Percentiles rank a stretch among this genome's conserved stretches.
phyloP scores from a whole-genome alignment of 2,797 vertebrate genomes.

The Menidia menidia region DNA sequence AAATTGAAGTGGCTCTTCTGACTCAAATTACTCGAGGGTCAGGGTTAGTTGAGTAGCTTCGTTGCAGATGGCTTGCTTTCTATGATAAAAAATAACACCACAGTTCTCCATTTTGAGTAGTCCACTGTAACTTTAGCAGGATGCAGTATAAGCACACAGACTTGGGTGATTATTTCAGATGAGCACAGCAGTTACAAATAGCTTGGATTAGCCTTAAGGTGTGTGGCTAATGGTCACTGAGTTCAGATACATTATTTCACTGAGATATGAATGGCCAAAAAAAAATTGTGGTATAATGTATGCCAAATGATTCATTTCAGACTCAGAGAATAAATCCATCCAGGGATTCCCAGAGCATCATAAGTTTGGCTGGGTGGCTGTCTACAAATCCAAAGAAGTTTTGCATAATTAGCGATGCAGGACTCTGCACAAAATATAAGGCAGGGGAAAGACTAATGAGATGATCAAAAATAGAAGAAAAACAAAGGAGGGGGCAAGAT shows the following conservation, averaged over 20 bases:
- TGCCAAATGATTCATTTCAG: slow-evolving; percentile 42
- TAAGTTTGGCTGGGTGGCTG: slow-evolving; percentile 19
- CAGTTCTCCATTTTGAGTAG: slow-evolving; percentile 36
- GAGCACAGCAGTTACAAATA: slow-evolving; percentile 21
- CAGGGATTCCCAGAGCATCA: slow-evolving; percentile 39
- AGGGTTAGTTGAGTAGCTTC: slow-evolving; percentile 46
- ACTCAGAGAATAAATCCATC: slow-evolving; percentile 41
- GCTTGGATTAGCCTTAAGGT: slow-evolving; percentile 7
- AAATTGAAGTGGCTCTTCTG: slow-evolving; percentile 30
- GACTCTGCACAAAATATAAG: background rate
- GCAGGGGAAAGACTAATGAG: slow-evolving; percentile 6
- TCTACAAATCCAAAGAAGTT: slow-evolving; percentile 15
- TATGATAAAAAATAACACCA: slow-evolving; percentile 51
- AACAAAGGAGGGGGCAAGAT: background rate
- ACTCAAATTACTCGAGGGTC: slow-evolving; percentile 60
- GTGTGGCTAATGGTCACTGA: slow-evolving; percentile 21
- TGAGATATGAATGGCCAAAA: slow-evolving; percentile 13
- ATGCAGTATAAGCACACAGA: slow-evolving; percentile 25
- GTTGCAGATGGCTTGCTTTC: slow-evolving; percentile 39
- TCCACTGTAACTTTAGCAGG: slow-evolving; percentile 44
- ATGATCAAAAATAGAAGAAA: background rate
- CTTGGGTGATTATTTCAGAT: slow-evolving; percentile 25
- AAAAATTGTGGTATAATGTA: background rate
- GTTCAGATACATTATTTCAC: slow-evolving; percentile 8
- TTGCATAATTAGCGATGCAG: slow-evolving; percentile 19